Conservation (phyloP, 1,140 invertebrate species). For the Penaeus japonicus region DNA sequence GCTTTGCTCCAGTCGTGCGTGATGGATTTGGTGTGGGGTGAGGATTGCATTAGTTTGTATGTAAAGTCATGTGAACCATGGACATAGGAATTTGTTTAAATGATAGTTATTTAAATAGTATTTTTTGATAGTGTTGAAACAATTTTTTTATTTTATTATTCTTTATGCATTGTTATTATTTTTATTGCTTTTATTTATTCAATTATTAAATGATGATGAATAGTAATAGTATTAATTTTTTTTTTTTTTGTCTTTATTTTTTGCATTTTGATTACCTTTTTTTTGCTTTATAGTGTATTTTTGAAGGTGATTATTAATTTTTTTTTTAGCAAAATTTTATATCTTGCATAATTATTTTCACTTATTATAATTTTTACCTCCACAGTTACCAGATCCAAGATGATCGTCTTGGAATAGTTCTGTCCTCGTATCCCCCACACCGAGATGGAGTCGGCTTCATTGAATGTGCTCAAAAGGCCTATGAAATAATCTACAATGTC, state of each 20-base stretch:
- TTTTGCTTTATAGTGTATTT: too few relatives aligned
- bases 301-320: not conserved
- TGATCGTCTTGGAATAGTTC: conserved; percentile 77
- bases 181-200: too few relatives aligned
- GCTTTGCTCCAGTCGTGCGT: conserved; percentile 90
- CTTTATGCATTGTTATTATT: too few relatives aligned
- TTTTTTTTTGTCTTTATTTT: too few relatives aligned
- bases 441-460: conserved; percentile 76
- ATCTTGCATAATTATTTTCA: not conserved
- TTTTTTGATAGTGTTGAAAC: too few relatives aligned
- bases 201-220: too few relatives aligned
- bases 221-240: too few relatives aligned
- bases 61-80: too few relatives aligned
- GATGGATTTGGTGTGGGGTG: conserved; percentile 93
- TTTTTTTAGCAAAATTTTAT: not conserved
- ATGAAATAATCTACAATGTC: conserved; percentile 69
- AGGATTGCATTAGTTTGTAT: conserved; percentile 3
- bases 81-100: too few relatives aligned
- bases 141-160: too few relatives aligned
- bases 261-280: too few relatives aligned
- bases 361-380: not conserved
- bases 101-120: too few relatives aligned
- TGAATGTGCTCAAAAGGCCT: conserved; percentile 73
- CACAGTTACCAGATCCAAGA: conserved; percentile 72
- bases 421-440: conserved; percentile 79